phyloP scores from a whole-genome alignment of 2,888 invertebrate genomes.

The Rhagophthalmus giganteus region DNA sequence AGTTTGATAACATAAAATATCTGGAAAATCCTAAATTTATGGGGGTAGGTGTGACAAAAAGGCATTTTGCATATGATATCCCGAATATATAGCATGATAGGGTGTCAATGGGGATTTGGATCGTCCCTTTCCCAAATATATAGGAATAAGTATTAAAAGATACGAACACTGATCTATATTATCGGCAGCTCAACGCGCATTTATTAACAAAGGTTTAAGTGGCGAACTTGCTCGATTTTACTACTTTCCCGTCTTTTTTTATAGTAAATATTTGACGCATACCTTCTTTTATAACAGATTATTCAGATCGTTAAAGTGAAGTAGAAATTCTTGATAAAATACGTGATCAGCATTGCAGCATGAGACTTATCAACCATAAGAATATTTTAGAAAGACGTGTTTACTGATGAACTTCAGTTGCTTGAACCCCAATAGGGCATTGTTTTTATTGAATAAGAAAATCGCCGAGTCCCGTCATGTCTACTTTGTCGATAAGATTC shows the following conservation, averaged over 20 bases:
- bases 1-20: conserved; percentile 42
- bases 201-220: too few species aligned
- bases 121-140: conserved; percentile 19
- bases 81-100: conserved; percentile 27
- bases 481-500: too few species aligned
- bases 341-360: conserved; percentile 11
- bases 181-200: too few species aligned
- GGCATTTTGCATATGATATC: conserved; percentile 50
- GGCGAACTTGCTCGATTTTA: too few species aligned
- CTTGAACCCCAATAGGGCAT: neutral
- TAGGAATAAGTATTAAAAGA: conserved; percentile 11
- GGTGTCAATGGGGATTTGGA: conserved; percentile 29
- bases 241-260: conserved; percentile 3
- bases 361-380: conserved; percentile 5
- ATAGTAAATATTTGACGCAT: conserved; percentile 16
- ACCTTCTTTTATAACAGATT: conserved; percentile 12
- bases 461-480: too few species aligned
- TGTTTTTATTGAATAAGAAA: too few species aligned
- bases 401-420: conserved; percentile 10
- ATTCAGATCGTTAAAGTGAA: conserved; percentile 15
- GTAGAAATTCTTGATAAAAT: conserved; percentile 11
- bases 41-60: conserved; percentile 49
- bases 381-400: conserved; percentile 5
- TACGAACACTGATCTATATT: conserved; percentile 12
- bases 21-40: conserved; percentile 49